Conservation (phyloP, 2,113 vertebrate species). For the Riparia riparia region DNA sequence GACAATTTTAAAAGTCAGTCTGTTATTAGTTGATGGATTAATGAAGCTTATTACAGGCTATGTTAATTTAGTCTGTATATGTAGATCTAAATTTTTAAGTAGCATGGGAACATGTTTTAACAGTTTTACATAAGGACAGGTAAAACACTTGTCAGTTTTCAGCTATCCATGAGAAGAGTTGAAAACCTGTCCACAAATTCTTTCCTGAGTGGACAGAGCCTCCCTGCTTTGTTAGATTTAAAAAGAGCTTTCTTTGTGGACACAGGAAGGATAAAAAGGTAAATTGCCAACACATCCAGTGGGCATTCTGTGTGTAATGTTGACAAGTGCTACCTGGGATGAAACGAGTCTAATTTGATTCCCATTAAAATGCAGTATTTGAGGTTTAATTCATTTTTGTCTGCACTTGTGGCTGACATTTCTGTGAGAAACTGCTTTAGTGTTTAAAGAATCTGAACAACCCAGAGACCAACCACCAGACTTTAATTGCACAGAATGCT, state of each 20-base stretch:
- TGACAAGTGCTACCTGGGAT: slow-evolving; percentile 43
- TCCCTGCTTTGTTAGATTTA: slow-evolving; percentile 6
- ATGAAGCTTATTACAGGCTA: slow-evolving; percentile 12
- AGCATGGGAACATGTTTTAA: slow-evolving; percentile 57
- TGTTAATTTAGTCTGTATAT: slow-evolving; percentile 25
- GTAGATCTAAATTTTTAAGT: slow-evolving; percentile 15
- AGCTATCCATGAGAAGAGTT: background rate
- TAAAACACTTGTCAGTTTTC: background rate
- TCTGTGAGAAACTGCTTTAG: slow-evolving; percentile 2
- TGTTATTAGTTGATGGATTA: slow-evolving; percentile 45
- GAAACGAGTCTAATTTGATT: slow-evolving; percentile 68
- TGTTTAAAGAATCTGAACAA: background rate
- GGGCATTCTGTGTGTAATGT: slow-evolving; percentile 27
- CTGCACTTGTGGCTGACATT: slow-evolving; percentile 26
- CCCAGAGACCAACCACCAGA: background rate
- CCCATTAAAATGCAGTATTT: slow-evolving; percentile 66
- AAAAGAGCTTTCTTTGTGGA: slow-evolving; percentile 8
- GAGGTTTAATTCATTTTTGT: slow-evolving; percentile 53
- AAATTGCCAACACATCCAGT: slow-evolving; percentile 31
- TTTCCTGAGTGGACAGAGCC: background rate
- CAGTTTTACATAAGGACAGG: slow-evolving; percentile 49
- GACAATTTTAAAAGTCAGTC: slow-evolving; percentile 49
- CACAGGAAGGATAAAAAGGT: slow-evolving; percentile 44
- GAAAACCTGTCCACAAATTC: slow-evolving; percentile 11
- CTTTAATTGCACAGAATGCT: slow-evolving; percentile 56